Conservation (phyloP, 1,140 invertebrate species). For the Leguminivora glycinivorella region DNA sequence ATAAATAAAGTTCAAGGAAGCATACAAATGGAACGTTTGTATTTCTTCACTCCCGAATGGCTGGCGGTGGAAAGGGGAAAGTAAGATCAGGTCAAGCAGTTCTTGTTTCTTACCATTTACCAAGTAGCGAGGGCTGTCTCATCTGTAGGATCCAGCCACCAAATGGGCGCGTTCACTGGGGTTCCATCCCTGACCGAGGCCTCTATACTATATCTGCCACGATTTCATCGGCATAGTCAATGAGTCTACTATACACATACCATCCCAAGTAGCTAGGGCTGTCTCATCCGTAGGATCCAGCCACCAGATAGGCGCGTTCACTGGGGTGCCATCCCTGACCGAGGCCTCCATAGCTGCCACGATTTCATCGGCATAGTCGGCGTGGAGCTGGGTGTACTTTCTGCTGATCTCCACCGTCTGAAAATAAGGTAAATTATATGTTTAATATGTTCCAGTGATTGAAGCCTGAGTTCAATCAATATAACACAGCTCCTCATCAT, state of each 20-base stretch:
- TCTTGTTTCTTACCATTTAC: too few relatives aligned
- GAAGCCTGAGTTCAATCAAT: background rate
- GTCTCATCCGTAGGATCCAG: slow-evolving; percentile 82
- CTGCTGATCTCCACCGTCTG: slow-evolving; percentile 82
- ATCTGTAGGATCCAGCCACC: slow-evolving; percentile 80
- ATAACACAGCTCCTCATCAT: too few relatives aligned
- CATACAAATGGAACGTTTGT: too few relatives aligned
- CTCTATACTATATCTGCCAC: slow-evolving; percentile 67
- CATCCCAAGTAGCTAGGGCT: slow-evolving; percentile 82
- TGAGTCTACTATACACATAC: slow-evolving; percentile 53
- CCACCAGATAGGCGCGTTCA: slow-evolving; percentile 93
- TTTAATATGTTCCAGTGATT: too few relatives aligned
- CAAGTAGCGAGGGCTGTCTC: background rate
- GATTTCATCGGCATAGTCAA: slow-evolving; percentile 80
- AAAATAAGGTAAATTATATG: background rate
- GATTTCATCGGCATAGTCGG: slow-evolving; percentile 80
- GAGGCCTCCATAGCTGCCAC: slow-evolving; percentile 80
- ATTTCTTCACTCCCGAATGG: too few relatives aligned
- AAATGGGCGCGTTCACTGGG: slow-evolving; percentile 89
- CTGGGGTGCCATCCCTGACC: slow-evolving; percentile 81
- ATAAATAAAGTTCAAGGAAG: too few relatives aligned
- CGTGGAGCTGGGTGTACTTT: slow-evolving; percentile 83
- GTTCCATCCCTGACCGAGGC: slow-evolving; percentile 77
- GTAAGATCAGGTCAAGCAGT: too few relatives aligned
- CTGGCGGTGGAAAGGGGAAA: too few relatives aligned